phyloP scores from a whole-genome alignment of 30 jellyfish, hydroid and myxozoan genomes.

The Aurelia sp. region DNA sequence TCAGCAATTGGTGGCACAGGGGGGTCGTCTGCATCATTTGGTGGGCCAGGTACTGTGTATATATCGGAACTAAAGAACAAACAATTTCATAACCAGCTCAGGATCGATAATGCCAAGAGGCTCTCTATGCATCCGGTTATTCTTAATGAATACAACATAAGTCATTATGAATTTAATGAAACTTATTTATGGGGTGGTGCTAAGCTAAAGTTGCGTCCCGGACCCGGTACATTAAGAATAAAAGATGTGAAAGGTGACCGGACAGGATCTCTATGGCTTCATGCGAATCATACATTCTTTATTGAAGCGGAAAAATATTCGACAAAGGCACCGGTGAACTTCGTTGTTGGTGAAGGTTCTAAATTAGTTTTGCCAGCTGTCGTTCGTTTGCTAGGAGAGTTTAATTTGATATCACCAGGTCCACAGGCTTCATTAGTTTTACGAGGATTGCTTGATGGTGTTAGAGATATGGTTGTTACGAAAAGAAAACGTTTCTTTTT shows the following conservation, averaged over 20 bases:
- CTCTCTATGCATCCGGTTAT: constrained; percentile 50
- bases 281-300: constrained; percentile 44
- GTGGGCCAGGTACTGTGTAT: constrained; percentile 79
- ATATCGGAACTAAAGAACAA: constrained; percentile 23
- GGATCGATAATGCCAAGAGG: constrained; percentile 42
- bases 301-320: constrained; percentile 59
- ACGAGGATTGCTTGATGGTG: constrained; percentile 71
- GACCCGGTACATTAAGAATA: constrained; percentile 32
- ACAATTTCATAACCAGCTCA: constrained; percentile 28
- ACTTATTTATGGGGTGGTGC: constrained; percentile 56
- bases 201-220: constrained; percentile 42
- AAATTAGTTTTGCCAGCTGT: constrained; percentile 58
- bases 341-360: constrained; percentile 52
- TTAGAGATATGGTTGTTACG: constrained; percentile 70
- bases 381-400: constrained; percentile 56
- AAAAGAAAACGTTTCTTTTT: constrained; percentile 53
- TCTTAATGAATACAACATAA: constrained; percentile 34
- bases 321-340: constrained; percentile 56
- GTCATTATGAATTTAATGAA: constrained; percentile 37
- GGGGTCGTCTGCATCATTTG: constrained; percentile 39
- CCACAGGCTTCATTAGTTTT: constrained; percentile 67
- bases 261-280: constrained; percentile 48
- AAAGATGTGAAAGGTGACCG: constrained; percentile 44
- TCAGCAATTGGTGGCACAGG: constrained; percentile 59
- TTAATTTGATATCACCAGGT: constrained; percentile 42